Evolutionary conservation across 2,113 vertebrate species (phyloP), one percentile per base, ranked within the genome.

Genomic region (Platichthys flesus): DNA sequence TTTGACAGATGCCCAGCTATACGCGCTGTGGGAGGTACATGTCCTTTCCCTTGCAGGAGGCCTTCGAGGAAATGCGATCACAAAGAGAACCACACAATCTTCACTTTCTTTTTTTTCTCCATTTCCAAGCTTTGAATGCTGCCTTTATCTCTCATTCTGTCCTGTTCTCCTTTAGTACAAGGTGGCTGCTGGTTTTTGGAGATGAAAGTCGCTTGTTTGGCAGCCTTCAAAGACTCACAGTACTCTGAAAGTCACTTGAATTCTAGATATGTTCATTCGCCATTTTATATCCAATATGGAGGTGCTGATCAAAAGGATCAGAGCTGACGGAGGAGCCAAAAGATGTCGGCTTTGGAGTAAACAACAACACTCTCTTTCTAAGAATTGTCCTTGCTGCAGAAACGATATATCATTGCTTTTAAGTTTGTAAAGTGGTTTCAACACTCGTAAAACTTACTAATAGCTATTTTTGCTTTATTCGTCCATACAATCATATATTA

Each of bases 161-260:
- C 78, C 76, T 79, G 79, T 59, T 79, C 75, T 82, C 67, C 78
- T 90, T 92, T 84, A 91, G 76, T 92, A 75, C n/a, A 73, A 73
- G 70, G 75, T 61, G 67, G 87, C 92, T 87, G 86, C 87, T 84
- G 81, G 72, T 84, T 92, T 87, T 86, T 83, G 56, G 63, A 93
- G 91, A 95, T 93, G 89, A 94, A 94, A 94, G 88, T 83, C 78
- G 83, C 86, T 90, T 94, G 91, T 93, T 94, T 94, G 90, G 85
- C 89, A 91, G 90, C 89, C 92, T 93, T 94, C 93, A 93, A 93
- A 93, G 85, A 90, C 78, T 81, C 72, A 82, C 74, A 86, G 75
- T 82, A 79, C 86, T 84, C 31, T 31, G 31, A 31, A 31, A 31
- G 31, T 31, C 90, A 90, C 91, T 91, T 90, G 86, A 90, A 64